Evolutionary conservation across 2,888 invertebrate species (phyloP), one percentile per base, ranked within the genome.

Genomic region (Cloeon dipterum): DNA sequence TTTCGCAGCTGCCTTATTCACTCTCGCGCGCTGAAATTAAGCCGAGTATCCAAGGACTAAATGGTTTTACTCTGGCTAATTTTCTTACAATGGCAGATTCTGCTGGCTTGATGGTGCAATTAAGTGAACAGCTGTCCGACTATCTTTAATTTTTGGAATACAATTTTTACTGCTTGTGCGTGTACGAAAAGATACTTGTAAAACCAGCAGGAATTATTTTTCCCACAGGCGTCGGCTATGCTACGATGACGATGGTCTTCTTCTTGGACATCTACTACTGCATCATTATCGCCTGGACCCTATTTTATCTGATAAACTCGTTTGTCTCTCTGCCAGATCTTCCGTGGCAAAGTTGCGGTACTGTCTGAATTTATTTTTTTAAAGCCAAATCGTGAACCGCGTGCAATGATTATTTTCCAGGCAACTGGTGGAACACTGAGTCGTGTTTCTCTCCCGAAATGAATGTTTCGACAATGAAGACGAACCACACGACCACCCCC

Each of bases 181-280:
- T n/a, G n/a, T n/a, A n/a, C n/a, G n/a, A n/a, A n/a, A n/a, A n/a
- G n/a, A n/a, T n/a, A n/a, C n/a, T n/a, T n/a, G n/a, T n/a, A n/a
- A n/a, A n/a, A n/a, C n/a, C n/a, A n/a, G n/a, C n/a, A 19, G 10
- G 34, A 10, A 18, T 16, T 7, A 16, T 17, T 33, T 33, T 18
- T n/a, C n/a, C n/a, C n/a, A n/a, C n/a, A 70, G 70, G 77, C 33
- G 72, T 77, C 18, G 77, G 77, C 18, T 78, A 73, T 50, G 71
- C 76, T 2, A 74, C 76, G 3, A 74, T 77, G 57, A 66, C 75
- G 32, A 73, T 77, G 36, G 76, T 78, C 3, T 77, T 78, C 51
- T 68, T 75, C 49, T 63, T 75, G 36, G 76, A 78, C 51, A 66
- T 77, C 45, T 73, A 73, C 55, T 78, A 78, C 54, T 77, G 76